phyloP scores from a whole-genome alignment of 1,140 invertebrate genomes.

The Nephotettix cincticeps region DNA sequence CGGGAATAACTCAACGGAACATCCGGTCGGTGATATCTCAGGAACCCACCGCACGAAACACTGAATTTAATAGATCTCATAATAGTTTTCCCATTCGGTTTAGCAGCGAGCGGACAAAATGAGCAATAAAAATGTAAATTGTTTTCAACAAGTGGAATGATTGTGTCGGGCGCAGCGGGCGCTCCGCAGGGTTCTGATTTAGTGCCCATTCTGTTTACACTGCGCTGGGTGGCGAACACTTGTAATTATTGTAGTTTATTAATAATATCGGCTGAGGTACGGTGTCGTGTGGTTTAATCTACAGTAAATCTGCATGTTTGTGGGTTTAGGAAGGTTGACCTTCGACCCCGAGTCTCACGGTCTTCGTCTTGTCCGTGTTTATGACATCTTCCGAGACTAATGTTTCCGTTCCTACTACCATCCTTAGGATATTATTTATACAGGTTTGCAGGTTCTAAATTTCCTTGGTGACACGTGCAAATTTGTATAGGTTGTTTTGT shows the following conservation, averaged over 20 bases:
- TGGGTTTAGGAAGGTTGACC: conserved; percentile 1
- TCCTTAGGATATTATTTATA: no score
- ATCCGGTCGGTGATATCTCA: no score
- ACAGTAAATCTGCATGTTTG: conserved; percentile 21
- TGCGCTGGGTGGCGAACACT: conserved; percentile 18
- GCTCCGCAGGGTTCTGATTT: conserved; percentile 14
- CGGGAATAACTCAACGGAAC: no score
- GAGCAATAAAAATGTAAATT: conserved; percentile 32
- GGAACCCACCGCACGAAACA: not conserved
- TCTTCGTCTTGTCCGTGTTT: not conserved
- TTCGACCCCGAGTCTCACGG: not conserved
- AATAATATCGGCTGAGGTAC: conserved; percentile 11
- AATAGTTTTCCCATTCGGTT: conserved; percentile 23
- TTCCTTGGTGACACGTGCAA: no score
- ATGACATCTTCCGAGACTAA: not conserved
- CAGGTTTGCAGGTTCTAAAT: no score
- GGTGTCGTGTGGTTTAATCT: not conserved
- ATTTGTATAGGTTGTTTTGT: no score
- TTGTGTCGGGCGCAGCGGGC: conserved; percentile 6
- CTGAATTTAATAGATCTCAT: conserved; percentile 22
- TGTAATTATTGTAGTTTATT: conserved; percentile 28
- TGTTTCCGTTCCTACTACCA: no score
- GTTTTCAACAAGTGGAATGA: conserved; percentile 27
- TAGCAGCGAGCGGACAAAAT: conserved; percentile 18
- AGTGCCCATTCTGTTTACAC: conserved; percentile 6